Base-by-base conservation (phyloP, 2,888 invertebrate genomes). In the Sthenelais limicola region DNA sequence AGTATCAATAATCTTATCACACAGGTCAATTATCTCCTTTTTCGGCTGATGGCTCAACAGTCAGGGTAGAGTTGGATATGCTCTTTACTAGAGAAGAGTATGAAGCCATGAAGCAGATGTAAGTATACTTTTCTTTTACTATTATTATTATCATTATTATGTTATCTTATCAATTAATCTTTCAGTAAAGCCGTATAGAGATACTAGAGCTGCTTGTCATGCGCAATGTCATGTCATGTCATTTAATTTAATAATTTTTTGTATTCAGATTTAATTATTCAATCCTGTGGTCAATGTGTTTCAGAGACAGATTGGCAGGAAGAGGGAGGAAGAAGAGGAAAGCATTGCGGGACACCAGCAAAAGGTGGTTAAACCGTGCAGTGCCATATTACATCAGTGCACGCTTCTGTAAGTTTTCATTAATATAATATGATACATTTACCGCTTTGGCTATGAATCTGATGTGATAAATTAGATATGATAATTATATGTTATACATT, bases 281-380 rank as follows among this genome's bases (percentile, higher is more conserved):
- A n/a, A n/a, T n/a, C n/a, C n/a, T n/a, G n/a, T n/a, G n/a, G n/a
- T n/a, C n/a, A n/a, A n/a, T n/a, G n/a, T n/a, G n/a, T n/a, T n/a
- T n/a, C n/a, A n/a, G n/a, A n/a, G n/a, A n/a, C n/a, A n/a, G n/a
- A n/a, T n/a, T n/a, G n/a, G n/a, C n/a, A n/a, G n/a, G 21, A 12
- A 32, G 32, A 18, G 18, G 12, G 32, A 56, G 56, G 56, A 56
- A 56, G 4, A 81, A 77, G 54, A 74, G 82, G 43, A 81, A 80
- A 30, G 82, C 82, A 3, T 33, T 56, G 32, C 12, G 56, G 3
- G 18, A 56, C 73, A 0, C 28, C 54, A n/a, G 35, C 0, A 38
- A 28, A 15, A 74, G 80, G 51, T 82, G 82, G 82, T 76, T 76
- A 5, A 69, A 78, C 35, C 77, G 76, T 26, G 56, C 47, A 3